Conservation (phyloP, 2,888 invertebrate species). For the Nudaria mundana region DNA sequence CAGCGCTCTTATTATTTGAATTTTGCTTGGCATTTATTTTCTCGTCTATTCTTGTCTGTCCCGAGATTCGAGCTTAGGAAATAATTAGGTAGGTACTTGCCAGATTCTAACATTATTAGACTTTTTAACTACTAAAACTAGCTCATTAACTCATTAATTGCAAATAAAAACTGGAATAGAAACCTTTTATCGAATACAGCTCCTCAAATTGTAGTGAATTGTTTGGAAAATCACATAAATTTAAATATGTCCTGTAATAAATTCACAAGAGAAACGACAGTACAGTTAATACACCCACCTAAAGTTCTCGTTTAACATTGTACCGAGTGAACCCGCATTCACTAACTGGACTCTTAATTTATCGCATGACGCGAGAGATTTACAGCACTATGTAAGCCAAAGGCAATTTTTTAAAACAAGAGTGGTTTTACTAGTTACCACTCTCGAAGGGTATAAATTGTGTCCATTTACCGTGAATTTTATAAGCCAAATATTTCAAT, state of each 20-base stretch:
- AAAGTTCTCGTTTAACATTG: slow-evolving; percentile 18
- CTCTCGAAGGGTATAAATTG: slow-evolving; percentile 27
- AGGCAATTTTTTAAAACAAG: slow-evolving; percentile 43
- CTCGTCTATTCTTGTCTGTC: slow-evolving; percentile 13
- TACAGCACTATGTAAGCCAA: slow-evolving; percentile 44
- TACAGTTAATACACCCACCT: slow-evolving; percentile 9
- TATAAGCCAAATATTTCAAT: slow-evolving; percentile 14
- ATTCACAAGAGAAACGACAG: background rate
- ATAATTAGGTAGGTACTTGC: too few species aligned
- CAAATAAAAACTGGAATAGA: too few species aligned
- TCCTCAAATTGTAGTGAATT: too few species aligned
- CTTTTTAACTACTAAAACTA: too few species aligned
- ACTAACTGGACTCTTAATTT: slow-evolving; percentile 53
- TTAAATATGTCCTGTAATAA: too few species aligned
- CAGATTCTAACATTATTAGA: too few species aligned
- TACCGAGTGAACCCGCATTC: slow-evolving; percentile 19
- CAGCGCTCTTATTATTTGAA: slow-evolving; percentile 47
- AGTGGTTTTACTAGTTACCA: slow-evolving; percentile 27
- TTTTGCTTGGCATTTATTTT: slow-evolving; percentile 37
- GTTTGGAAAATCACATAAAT: too few species aligned
- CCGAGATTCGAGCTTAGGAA: slow-evolving; percentile 7
- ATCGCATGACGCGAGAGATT: slow-evolving; percentile 51
- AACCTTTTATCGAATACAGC: too few species aligned
- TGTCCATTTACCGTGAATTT: slow-evolving; percentile 16
- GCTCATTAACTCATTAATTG: too few species aligned